A percentile compares a stretch with the other conserved stretches of the same genome.
phyloP scores from a whole-genome alignment of 2,113 vertebrate genomes.

The Aptenodytes patagonicus region DNA sequence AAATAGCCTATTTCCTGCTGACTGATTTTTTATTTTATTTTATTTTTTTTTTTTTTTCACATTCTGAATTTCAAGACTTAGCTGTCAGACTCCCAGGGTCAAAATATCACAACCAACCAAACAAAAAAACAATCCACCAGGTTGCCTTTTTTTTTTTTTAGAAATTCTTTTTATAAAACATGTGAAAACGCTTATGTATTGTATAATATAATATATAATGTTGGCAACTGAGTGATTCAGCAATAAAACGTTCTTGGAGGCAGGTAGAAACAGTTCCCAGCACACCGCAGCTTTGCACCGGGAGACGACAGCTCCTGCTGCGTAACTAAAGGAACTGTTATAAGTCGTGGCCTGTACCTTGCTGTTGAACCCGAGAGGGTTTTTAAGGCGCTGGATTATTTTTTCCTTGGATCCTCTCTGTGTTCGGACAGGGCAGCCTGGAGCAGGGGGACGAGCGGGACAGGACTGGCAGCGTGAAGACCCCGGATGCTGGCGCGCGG shows the following conservation, averaged over 20 bases:
- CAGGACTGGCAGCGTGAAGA: not conserved
- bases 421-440: not conserved
- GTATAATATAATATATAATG: not conserved
- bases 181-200: not conserved
- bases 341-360: not conserved
- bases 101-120: constrained; percentile 9
- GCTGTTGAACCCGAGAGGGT: not conserved
- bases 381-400: not conserved
- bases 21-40: not conserved
- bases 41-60: not conserved
- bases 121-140: constrained; percentile 31
- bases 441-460: not conserved
- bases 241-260: constrained; percentile 26
- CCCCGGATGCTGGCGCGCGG: not conserved
- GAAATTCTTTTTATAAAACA: not conserved
- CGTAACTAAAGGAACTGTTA: not conserved
- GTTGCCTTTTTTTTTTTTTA: constrained; percentile 65
- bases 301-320: not conserved
- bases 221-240: constrained; percentile 16
- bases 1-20: constrained; percentile 42
- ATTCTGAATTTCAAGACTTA: constrained; percentile 31
- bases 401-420: not conserved
- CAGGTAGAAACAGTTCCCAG: not conserved
- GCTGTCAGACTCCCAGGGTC: constrained; percentile 33
- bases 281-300: not conserved